Evolutionary conservation across 1,140 invertebrate genomes (phyloP).

Genomic region (honey bee (Apis mellifera)): DNA sequence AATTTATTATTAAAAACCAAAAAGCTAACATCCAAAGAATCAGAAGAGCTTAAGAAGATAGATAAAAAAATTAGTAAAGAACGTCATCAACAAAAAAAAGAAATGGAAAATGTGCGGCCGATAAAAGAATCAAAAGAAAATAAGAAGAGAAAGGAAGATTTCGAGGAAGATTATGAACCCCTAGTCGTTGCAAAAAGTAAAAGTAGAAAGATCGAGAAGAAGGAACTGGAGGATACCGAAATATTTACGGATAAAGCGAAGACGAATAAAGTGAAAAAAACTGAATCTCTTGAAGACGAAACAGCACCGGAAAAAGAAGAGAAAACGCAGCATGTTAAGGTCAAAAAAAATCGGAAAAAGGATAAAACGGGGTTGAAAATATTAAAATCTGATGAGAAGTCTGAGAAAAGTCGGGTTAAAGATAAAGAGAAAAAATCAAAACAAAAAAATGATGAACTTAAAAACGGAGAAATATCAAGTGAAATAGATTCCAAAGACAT

Average conservation of each 20-base stretch:
- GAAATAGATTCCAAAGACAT: conserved; percentile 61
- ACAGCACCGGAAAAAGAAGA: conserved; percentile 78
- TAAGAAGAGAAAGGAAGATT: conserved; percentile 76
- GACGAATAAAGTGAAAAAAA: conserved; percentile 79
- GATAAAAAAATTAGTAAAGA: conserved; percentile 69
- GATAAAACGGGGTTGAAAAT: conserved; percentile 65
- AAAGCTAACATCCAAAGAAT: conserved; percentile 77
- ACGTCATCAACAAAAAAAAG: conserved; percentile 68
- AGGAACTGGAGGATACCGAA: conserved; percentile 77
- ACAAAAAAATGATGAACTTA: conserved; percentile 67
- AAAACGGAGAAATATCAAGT: conserved; percentile 72
- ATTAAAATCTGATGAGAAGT: conserved; percentile 69
- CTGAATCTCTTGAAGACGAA: conserved; percentile 77
- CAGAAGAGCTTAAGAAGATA: conserved; percentile 57
- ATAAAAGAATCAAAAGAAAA: conserved; percentile 67
- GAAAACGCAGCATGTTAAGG: conserved; percentile 67
- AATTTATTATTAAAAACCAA: conserved; percentile 79
- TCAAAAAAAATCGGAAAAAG: conserved; percentile 75
- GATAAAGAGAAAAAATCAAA: conserved; percentile 72
- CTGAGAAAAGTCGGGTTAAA: conserved; percentile 68
- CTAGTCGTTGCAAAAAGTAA: conserved; percentile 73
- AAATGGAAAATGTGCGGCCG: conserved; percentile 53
- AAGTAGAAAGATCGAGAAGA: conserved; percentile 76
- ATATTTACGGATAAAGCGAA: conserved; percentile 79
- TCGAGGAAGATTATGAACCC: conserved; percentile 75